Evolutionary conservation across 2,113 vertebrate genomes (phyloP).

Genomic region (Bungarus multicinctus): DNA sequence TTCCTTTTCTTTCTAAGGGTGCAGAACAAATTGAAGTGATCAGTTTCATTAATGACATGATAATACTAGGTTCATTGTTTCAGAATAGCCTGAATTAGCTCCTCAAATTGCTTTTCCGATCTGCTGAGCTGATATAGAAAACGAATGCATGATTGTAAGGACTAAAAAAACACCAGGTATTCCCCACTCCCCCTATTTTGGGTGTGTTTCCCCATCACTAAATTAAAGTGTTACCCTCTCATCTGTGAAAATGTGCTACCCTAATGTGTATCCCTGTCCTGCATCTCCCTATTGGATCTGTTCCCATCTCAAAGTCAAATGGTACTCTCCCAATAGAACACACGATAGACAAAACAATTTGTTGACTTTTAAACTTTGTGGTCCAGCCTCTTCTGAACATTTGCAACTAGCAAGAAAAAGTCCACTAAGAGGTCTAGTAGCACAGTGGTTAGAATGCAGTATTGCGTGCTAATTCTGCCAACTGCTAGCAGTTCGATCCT

Average conservation of each 20-base stretch:
- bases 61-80: constrained; percentile 21
- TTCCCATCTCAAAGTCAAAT: not conserved
- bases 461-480: not conserved
- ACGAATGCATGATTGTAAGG: constrained; percentile 9
- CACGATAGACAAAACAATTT: not conserved
- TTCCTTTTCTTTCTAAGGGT: not conserved
- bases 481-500: not conserved
- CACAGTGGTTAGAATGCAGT: not conserved
- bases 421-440: not conserved
- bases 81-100: constrained; percentile 36
- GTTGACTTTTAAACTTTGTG: not conserved
- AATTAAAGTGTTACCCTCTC: not conserved
- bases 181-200: not conserved
- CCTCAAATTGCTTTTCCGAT: constrained; percentile 28
- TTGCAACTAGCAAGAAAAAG: not conserved
- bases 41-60: constrained; percentile 20
- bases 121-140: not conserved
- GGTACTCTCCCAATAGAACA: not conserved
- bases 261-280: not conserved
- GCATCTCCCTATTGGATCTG: not conserved
- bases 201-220: not conserved
- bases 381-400: not conserved
- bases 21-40: constrained; percentile 38
- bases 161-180: constrained; percentile 1
- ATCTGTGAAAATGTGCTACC: not conserved